Evolutionary conservation across 2,113 vertebrate species (phyloP).

Genomic region (Procavia capensis): DNA sequence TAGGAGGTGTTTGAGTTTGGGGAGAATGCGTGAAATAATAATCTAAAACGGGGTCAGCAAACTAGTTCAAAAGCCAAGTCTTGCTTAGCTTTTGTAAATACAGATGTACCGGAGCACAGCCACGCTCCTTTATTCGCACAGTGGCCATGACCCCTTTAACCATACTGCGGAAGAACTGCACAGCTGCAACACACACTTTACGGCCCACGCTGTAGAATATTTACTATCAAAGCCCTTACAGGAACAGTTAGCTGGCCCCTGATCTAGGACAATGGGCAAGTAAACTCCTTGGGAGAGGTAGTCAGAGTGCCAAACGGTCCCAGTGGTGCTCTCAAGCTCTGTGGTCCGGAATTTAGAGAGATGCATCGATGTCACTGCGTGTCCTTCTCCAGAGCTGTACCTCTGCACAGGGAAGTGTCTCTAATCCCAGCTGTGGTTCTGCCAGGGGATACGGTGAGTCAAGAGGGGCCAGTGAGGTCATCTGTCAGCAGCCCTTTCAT

Average conservation of each 20-base stretch:
- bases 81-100: neutral
- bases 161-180: neutral
- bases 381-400: neutral
- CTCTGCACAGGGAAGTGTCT: neutral
- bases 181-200: neutral
- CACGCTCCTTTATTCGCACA: neutral
- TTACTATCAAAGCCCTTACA: neutral
- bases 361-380: accelerated
- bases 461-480: neutral
- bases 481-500: neutral
- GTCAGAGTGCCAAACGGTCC: too few species aligned
- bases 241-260: neutral
- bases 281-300: neutral
- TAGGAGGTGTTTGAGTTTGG: neutral
- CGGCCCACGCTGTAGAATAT: neutral
- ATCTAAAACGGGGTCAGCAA: neutral
- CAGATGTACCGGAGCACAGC: neutral
- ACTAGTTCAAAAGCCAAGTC: neutral
- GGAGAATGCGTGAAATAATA: neutral
- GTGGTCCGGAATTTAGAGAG: neutral
- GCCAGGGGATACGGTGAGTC: neutral
- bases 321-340: neutral
- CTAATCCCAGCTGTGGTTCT: neutral
- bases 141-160: accelerated
- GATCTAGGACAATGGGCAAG: neutral